A percentile compares a stretch with the other conserved stretches of the same genome.
These are phyloP conservation scores for Diarsia dahlii DNA, from an alignment of 2,888 invertebrate genomes.

Conservation along the genomic window DNA sequence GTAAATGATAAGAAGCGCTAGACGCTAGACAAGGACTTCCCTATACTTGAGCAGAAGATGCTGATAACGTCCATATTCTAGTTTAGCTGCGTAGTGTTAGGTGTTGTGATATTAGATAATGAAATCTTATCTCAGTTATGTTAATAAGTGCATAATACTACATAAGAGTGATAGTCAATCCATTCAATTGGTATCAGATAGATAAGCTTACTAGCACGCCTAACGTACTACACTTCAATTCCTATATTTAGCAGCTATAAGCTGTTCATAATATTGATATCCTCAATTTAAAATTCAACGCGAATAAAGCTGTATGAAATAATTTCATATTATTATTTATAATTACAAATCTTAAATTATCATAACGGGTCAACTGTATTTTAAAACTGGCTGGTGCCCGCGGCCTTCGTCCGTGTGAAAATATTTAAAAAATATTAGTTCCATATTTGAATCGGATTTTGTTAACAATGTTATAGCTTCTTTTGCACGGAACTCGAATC, in stretches of 20 bases:
- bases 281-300: slow-evolving; percentile 11
- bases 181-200: slow-evolving; percentile 44
- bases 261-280: slow-evolving; percentile 6
- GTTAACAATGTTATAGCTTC: too few species aligned
- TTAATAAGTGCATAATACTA: slow-evolving; percentile 53
- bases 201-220: slow-evolving; percentile 37
- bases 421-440: too few species aligned
- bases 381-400: neutral
- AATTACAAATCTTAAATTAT: slow-evolving; percentile 54
- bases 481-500: too few species aligned
- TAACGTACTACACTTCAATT: neutral
- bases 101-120: slow-evolving; percentile 31
- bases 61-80: slow-evolving; percentile 40
- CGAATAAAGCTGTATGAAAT: slow-evolving; percentile 31
- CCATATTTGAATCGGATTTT: too few species aligned
- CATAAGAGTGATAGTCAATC: slow-evolving; percentile 43
- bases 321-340: slow-evolving; percentile 15
- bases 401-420: too few species aligned
- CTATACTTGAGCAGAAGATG: slow-evolving; percentile 36
- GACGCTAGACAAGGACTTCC: slow-evolving; percentile 45
- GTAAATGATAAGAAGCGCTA: slow-evolving; percentile 46
- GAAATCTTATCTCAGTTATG: slow-evolving; percentile 57
- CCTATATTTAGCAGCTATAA: neutral
- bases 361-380: slow-evolving; percentile 27
- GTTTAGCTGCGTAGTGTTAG: slow-evolving; percentile 35